Evolutionary conservation across 2,888 invertebrate species (phyloP).

Genomic region (Metacarcinus magister): DNA sequence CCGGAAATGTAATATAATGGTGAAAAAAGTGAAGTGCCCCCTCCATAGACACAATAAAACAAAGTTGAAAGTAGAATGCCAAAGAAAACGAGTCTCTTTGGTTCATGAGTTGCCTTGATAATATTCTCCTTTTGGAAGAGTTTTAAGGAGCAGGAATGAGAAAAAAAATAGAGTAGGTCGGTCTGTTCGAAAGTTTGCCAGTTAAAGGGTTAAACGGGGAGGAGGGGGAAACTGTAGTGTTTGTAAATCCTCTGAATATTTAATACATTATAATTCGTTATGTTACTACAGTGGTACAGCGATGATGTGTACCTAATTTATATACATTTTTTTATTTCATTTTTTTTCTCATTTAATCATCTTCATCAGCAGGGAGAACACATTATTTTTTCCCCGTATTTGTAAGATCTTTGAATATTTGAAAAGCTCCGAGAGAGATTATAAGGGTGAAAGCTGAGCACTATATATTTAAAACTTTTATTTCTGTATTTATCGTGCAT

Average conservation of each 20-base stretch:
- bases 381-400: not conserved
- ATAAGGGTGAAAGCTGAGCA: too few relatives aligned
- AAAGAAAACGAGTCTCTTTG: not conserved
- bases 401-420: not conserved
- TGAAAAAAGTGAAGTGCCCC: too few relatives aligned
- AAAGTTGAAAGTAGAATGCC: too few relatives aligned
- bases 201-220: not conserved
- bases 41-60: too few relatives aligned
- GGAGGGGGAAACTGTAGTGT: not conserved
- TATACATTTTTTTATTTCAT: not conserved
- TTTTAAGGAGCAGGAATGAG: not conserved
- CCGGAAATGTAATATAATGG: too few relatives aligned
- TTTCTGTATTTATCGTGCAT: too few relatives aligned
- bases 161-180: not conserved
- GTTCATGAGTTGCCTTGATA: not conserved
- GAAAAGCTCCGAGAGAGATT: too few relatives aligned
- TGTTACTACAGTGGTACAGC: not conserved
- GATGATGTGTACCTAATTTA: not conserved
- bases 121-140: not conserved
- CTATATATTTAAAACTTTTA: too few relatives aligned
- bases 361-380: not conserved
- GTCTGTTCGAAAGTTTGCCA: not conserved
- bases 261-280: not conserved
- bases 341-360: not conserved
- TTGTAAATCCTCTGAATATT: not conserved